Evolutionary conservation across 1,140 invertebrate genomes (phyloP), one percentile per base, ranked within the genome.

Genomic region (Cylas formicarius): DNA sequence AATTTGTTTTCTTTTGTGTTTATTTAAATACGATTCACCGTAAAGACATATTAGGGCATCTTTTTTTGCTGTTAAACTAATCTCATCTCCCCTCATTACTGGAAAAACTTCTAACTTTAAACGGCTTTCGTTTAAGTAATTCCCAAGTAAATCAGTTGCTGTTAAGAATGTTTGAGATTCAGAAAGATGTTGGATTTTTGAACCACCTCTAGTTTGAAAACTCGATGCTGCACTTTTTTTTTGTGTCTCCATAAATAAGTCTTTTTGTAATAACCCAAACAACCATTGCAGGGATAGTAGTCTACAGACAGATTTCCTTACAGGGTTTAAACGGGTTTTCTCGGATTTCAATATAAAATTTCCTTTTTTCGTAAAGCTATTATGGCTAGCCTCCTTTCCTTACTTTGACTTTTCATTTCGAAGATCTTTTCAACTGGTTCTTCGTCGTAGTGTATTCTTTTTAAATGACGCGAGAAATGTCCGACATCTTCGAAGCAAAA

Each of bases 1-100:
- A 10, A 53, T 50, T 40, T 50, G 40, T 26, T 50, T 27, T 38
- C 48, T 46, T 28, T 47, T 53, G 20, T 54, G 49, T 39, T 43
- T 51, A 36, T 33, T 44, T 10, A 54, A 14, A 27, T 40, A 31
- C 2, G 29, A 14, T 51, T 54, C 52, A 1, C 48, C 48, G 36
- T 43, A 54, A n/a, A 46, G 23, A 20, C n/a, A 14, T 18, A 54
- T 54, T 11, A 54, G 24, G 1, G 35, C 18, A 35, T 54, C 52
- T 35, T 29, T 39, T 50, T 53, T 53, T 10, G 51, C 48, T 11
- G 18, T 23, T 9, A 27, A 21, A 32, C 47, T 53, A 2, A 53
- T 38, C 8, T 50, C 11, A 39, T 53, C 51, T 11, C 47, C 21
- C 11, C 38, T 38, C 51, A 53, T 50, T 4, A 50, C 29, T 2